These are phyloP conservation scores for Ranitomeya imitator DNA, from an alignment of 2,113 vertebrate species.

Conservation along the genomic window DNA sequence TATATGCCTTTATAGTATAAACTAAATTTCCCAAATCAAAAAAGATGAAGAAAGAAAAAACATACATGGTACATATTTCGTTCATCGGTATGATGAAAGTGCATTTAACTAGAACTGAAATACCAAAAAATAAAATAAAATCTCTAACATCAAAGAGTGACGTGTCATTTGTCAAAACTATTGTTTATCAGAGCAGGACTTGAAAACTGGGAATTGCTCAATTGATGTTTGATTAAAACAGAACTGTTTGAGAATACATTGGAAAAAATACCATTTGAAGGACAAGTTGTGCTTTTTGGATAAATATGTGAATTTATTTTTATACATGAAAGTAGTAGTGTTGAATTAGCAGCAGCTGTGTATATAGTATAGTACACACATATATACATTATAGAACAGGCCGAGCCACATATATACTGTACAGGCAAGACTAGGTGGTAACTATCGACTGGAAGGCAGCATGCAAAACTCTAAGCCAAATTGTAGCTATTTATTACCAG, in stretches of 20 bases:
- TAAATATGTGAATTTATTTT: constrained; percentile 56
- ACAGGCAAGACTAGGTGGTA: not conserved
- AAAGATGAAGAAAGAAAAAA: constrained; percentile 36
- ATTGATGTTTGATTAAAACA: constrained; percentile 57
- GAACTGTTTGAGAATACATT: constrained; percentile 54
- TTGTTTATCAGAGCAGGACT: constrained; percentile 44
- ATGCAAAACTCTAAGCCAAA: not conserved
- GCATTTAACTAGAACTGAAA: constrained; percentile 32
- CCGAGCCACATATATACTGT: not conserved
- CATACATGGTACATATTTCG: constrained; percentile 29
- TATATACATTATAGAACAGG: constrained; percentile 39
- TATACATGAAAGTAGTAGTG: constrained; percentile 54
- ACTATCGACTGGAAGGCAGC: not conserved
- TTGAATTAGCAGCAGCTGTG: constrained; percentile 54
- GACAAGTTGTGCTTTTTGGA: constrained; percentile 55
- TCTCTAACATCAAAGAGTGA: constrained; percentile 44
- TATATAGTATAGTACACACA: constrained; percentile 32
- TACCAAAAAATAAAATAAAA: constrained; percentile 10
- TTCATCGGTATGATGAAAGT: constrained; percentile 31
- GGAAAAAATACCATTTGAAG: constrained; percentile 43
- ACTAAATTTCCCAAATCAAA: constrained; percentile 37
- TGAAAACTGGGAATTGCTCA: constrained; percentile 46
- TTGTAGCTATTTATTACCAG: not conserved
- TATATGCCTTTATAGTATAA: constrained; percentile 63
- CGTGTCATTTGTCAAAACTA: constrained; percentile 52